phyloP scores from a whole-genome alignment of 1,140 invertebrate species.

The Bactericera cockerelli region DNA sequence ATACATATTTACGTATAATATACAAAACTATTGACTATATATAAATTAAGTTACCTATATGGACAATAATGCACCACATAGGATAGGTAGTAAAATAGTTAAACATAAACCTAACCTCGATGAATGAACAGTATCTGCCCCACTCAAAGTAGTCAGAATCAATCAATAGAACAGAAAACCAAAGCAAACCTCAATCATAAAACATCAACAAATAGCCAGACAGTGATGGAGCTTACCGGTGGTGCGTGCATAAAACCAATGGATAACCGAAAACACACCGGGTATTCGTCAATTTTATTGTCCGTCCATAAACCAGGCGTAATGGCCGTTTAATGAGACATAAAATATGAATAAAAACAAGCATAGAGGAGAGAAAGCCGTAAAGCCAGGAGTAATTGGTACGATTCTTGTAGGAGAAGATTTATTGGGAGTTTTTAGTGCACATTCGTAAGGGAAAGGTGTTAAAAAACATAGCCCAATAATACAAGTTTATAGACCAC shows the following conservation, averaged over 20 bases:
- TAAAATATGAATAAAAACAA: conserved; percentile 8
- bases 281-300: conserved; percentile 6
- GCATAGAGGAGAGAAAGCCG: conserved; percentile 6
- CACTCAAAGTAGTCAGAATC: too few relatives aligned
- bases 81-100: too few relatives aligned
- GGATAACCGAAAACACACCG: not conserved
- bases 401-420: not conserved
- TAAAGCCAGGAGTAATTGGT: not conserved
- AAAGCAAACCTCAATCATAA: too few relatives aligned
- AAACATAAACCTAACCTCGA: too few relatives aligned
- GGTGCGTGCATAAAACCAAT: conserved; percentile 8
- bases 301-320: not conserved
- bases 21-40: too few relatives aligned
- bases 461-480: conserved; percentile 8
- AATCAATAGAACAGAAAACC: too few relatives aligned
- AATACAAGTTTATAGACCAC: conserved; percentile 5
- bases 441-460: conserved; percentile 5
- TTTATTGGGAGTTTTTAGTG: conserved; percentile 3
- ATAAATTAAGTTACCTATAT: too few relatives aligned
- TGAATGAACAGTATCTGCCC: too few relatives aligned
- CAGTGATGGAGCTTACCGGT: too few relatives aligned
- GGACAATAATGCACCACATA: too few relatives aligned
- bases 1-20: too few relatives aligned
- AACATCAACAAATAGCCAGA: too few relatives aligned
- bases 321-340: conserved; percentile 6